Percentiles rank a stretch among this genome's conserved stretches.
These are phyloP conservation scores for Protosalanx chinensis DNA, from an alignment of 2,797 vertebrate species.

Conservation along the genomic window DNA sequence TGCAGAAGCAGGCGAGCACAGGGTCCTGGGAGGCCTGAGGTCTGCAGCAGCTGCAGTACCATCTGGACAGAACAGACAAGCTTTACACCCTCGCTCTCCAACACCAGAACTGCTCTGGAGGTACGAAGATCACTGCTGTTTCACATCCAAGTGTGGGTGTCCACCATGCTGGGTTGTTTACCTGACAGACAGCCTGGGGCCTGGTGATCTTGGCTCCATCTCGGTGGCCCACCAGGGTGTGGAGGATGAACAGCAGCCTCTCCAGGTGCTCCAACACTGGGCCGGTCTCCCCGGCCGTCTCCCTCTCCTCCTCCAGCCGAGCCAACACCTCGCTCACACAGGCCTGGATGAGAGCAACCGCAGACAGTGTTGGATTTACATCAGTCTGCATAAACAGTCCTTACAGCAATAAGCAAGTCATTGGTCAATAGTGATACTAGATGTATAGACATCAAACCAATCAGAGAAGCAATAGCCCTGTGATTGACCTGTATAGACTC, in stretches of 20 bases:
- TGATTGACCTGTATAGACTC: slow-evolving; percentile 84
- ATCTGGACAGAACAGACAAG: slow-evolving; percentile 62
- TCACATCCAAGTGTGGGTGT: neutral
- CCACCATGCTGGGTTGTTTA: slow-evolving; percentile 45
- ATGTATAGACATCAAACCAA: neutral
- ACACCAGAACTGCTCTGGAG: neutral
- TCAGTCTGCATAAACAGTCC: neutral
- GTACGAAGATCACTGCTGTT: no score
- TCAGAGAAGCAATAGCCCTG: neutral
- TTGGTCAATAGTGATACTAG: neutral
- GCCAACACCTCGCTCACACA: slow-evolving; percentile 69
- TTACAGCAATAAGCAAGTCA: neutral
- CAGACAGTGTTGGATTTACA: neutral
- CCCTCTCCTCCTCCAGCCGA: slow-evolving; percentile 56
- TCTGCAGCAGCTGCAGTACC: slow-evolving; percentile 72
- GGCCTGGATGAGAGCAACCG: slow-evolving; percentile 57
- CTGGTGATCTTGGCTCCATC: slow-evolving; percentile 84
- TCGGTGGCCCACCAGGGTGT: slow-evolving; percentile 78
- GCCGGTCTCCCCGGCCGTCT: slow-evolving; percentile 24
- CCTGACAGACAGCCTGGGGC: slow-evolving; percentile 81
- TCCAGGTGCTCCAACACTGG: slow-evolving; percentile 80
- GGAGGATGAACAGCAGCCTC: slow-evolving; percentile 80
- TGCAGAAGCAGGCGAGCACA: slow-evolving; percentile 80
- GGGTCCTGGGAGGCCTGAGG: slow-evolving; percentile 64
- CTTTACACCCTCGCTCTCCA: neutral